Conservation (phyloP, 2,797 vertebrate genomes). For the Crocodylus rhombifer region DNA sequence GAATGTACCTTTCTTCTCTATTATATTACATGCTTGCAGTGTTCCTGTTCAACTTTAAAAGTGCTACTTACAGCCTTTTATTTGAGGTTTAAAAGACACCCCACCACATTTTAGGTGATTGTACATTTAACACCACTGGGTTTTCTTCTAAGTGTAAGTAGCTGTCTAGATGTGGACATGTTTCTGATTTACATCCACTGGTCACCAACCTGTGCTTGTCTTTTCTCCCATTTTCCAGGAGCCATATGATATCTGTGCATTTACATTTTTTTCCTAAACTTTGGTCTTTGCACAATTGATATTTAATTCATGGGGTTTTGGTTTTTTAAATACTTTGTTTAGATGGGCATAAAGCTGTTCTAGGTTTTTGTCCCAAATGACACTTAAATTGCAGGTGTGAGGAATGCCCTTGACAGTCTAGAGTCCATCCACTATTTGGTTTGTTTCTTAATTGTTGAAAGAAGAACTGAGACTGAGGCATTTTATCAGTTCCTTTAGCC, state of each 20-base stretch:
- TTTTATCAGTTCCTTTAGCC: background rate
- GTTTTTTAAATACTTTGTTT: background rate
- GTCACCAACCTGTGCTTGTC: background rate
- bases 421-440: too few relatives aligned
- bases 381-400: background rate
- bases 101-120: background rate
- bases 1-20: background rate
- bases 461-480: background rate
- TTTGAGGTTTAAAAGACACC: background rate
- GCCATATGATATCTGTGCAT: background rate
- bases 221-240: background rate
- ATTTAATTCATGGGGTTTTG: background rate
- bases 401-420: background rate
- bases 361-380: background rate
- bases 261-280: background rate
- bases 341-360: background rate
- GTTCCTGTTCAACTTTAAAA: background rate
- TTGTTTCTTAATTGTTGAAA: background rate
- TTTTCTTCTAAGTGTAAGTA: background rate
- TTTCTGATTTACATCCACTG: rapidly evolving
- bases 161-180: background rate
- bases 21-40: background rate
- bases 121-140: background rate
- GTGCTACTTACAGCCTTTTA: background rate
- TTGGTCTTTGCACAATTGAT: background rate